These are phyloP conservation scores for Abrostola triplasia DNA, from an alignment of 2,888 invertebrate genomes.

Conservation along the genomic window DNA sequence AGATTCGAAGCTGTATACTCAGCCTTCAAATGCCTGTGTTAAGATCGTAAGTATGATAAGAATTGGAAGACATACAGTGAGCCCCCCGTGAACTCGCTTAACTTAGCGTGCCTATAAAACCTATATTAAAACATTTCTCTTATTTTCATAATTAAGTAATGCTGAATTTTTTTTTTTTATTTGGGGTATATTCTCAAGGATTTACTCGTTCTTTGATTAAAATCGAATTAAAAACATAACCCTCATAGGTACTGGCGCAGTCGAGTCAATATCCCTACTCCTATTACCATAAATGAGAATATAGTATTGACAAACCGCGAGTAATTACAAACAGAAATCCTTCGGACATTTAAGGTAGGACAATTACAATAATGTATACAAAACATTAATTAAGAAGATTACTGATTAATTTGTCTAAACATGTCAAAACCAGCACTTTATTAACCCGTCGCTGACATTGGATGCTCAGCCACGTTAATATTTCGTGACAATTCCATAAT, in stretches of 20 bases:
- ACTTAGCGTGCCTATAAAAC: constrained; percentile 1
- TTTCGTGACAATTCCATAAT: constrained; percentile 68
- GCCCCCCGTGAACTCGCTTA: constrained; percentile 23
- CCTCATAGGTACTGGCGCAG: too few relatives aligned
- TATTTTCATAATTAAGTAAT: constrained; percentile 13
- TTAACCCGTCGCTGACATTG: constrained; percentile 47
- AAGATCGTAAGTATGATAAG: constrained; percentile 37
- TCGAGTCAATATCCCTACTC: too few relatives aligned
- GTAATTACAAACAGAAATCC: too few relatives aligned
- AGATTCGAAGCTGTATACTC: constrained; percentile 20
- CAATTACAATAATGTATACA: constrained; percentile 2
- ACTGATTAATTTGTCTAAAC: constrained; percentile 39
- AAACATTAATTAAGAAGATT: constrained; percentile 14
- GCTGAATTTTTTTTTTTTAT: too few relatives aligned
- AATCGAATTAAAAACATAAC: too few relatives aligned
- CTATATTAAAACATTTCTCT: constrained; percentile 1
- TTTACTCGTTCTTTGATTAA: not conserved
- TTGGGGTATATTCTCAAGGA: too few relatives aligned
- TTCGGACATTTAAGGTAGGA: not conserved
- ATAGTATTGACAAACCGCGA: too few relatives aligned
- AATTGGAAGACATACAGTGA: constrained; percentile 41
- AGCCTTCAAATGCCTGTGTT: constrained; percentile 43
- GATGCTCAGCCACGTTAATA: constrained; percentile 41
- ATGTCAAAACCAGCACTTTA: constrained; percentile 29
- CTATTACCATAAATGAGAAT: too few relatives aligned